Evolutionary conservation across 2,888 invertebrate genomes (phyloP).

Genomic region (Epirrhoe tristata): DNA sequence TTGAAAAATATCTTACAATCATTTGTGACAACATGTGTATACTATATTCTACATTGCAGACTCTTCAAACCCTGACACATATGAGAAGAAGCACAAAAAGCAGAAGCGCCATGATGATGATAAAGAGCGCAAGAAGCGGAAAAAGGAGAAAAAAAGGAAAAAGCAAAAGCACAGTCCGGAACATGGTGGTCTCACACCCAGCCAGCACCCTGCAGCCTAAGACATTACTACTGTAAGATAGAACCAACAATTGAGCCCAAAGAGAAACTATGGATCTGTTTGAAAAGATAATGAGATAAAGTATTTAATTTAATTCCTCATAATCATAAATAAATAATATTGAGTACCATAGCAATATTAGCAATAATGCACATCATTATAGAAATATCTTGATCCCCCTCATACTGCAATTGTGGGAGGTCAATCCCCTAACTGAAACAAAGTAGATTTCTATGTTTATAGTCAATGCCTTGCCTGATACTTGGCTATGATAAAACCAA

Average conservation of each 20-base stretch:
- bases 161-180: constrained; percentile 97
- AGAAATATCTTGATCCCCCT: background rate
- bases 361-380: background rate
- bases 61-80: constrained; percentile 90
- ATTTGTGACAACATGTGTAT: background rate
- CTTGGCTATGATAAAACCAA: too few relatives aligned
- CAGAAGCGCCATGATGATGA: constrained; percentile 97
- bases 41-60: constrained; percentile 64
- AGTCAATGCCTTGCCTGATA: too few relatives aligned
- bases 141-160: constrained; percentile 98
- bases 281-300: background rate
- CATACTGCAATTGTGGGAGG: background rate
- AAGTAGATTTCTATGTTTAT: too few relatives aligned
- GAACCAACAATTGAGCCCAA: constrained; percentile 60
- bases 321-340: background rate
- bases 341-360: background rate
- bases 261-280: constrained; percentile 52
- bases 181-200: constrained; percentile 88
- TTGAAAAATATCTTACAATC: background rate
- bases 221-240: constrained; percentile 26
- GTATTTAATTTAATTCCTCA: constrained; percentile 4
- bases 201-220: constrained; percentile 74
- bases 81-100: constrained; percentile 98
- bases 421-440: too few relatives aligned
- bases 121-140: constrained; percentile 96